phyloP scores from a whole-genome alignment of 35 echinoderm and acorn worm genomes.

The Nesometra sesokonis region DNA sequence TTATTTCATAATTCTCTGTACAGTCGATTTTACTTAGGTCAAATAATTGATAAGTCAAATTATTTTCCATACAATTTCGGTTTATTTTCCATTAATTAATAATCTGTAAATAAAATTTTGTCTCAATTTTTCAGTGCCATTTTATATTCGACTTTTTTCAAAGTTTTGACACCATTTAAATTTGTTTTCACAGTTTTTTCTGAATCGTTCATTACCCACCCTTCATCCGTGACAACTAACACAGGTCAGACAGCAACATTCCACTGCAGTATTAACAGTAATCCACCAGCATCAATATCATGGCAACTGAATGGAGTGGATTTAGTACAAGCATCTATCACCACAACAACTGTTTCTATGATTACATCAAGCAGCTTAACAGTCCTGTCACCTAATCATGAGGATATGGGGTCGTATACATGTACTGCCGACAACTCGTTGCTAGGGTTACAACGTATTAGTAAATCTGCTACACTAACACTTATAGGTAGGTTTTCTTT shows the following conservation, averaged over 20 bases:
- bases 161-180: too few relatives aligned
- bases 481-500: slow-evolving; percentile 47
- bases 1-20: too few relatives aligned
- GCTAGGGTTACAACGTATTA: slow-evolving; percentile 29
- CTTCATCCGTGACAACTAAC: slow-evolving; percentile 31
- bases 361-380: slow-evolving; percentile 40
- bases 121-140: too few relatives aligned
- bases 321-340: slow-evolving; percentile 16
- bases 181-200: slow-evolving; percentile 26
- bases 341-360: not conserved
- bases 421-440: slow-evolving; percentile 57
- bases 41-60: too few relatives aligned
- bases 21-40: too few relatives aligned
- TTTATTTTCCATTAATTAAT: too few relatives aligned
- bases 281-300: slow-evolving; percentile 48
- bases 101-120: too few relatives aligned
- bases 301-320: slow-evolving; percentile 64
- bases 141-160: too few relatives aligned
- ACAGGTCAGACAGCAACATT: slow-evolving; percentile 30
- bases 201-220: slow-evolving; percentile 29
- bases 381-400: slow-evolving; percentile 33
- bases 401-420: slow-evolving; percentile 59
- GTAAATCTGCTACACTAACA: slow-evolving; percentile 44
- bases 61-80: too few relatives aligned
- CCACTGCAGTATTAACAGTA: slow-evolving; percentile 55